Conservation (phyloP, 2,888 invertebrate species). For the Pseudococcus jackbeardsleyi region DNA sequence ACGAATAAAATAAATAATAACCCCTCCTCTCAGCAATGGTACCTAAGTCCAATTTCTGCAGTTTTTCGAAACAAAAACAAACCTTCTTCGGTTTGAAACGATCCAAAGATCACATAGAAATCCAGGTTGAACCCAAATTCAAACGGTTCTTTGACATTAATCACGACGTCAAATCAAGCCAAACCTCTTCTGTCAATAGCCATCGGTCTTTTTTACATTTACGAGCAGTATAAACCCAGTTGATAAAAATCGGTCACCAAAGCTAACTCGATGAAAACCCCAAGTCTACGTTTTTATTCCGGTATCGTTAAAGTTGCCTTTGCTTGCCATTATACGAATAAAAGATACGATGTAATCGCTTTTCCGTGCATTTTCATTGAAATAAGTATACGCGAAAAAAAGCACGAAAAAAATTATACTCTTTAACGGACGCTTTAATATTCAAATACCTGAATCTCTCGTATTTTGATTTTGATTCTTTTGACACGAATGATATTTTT, state of each 20-base stretch:
- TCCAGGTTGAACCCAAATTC: too few species aligned
- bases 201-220: background rate
- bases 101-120: too few species aligned
- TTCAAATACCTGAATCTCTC: conserved; percentile 28
- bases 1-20: too few species aligned
- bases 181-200: background rate
- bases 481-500: background rate
- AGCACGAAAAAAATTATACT: background rate
- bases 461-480: conserved; percentile 27
- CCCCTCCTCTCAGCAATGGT: too few species aligned
- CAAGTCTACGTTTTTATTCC: background rate
- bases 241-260: background rate
- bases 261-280: background rate
- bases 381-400: background rate
- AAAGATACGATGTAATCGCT: conserved; percentile 11
- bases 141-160: too few species aligned
- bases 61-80: too few species aligned
- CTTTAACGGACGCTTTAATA: conserved; percentile 6
- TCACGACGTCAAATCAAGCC: too few species aligned
- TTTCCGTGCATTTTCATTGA: conserved; percentile 7
- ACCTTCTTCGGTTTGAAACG: too few species aligned
- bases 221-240: background rate
- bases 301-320: background rate
- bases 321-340: background rate
- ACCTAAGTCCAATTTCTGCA: too few species aligned